Evolutionary conservation across 2,888 invertebrate species (phyloP), one percentile per base, ranked within the genome.

Genomic region (Zaprionus bogoriensis): DNA sequence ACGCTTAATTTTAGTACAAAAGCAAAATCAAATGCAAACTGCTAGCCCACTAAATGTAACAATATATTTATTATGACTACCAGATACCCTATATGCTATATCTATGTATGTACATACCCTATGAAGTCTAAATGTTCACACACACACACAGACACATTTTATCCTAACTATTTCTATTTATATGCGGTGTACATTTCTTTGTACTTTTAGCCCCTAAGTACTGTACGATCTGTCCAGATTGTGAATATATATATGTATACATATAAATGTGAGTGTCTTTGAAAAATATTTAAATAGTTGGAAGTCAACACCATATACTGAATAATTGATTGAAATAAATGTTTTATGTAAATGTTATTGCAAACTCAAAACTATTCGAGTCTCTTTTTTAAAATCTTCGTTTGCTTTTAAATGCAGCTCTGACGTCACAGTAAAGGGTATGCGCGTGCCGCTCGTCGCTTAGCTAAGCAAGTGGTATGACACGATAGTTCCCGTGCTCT

Each of bases 1-100:
- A 84, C 87, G 87, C 84, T 83, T 87, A 87, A 77, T 86, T 79
- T 88, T 86, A 87, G 87, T 87, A 87, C 87, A 88, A 88, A 81
- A 62, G 57, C 60, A 46, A 68, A 60, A 60, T 57, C 28, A 69
- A 69, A 59, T 60, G 62, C 75, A 79, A 69, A 61, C 57, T 55
- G 60, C 57, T 68, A 77, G 61, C 69, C 69, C 73, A 77, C 69
- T 76, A 70, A 76, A 78, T 72, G 62, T 69, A 67, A 65, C 47
- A 74, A 66, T 79, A 66, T 79, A 83, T 83, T 67, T 74, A 76
- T 77, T 78, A 67, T 53, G 30, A 61, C 32, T 32, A 32, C 32
- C 2, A 32, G 5, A 32, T 27, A 36, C 14, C 32, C n/a, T n/a
- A 36, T 7, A 14, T 17, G 9, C 50, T 45, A 58, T 50, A 45